Conservation (phyloP, 1,140 invertebrate genomes). For the Galleria mellonella region DNA sequence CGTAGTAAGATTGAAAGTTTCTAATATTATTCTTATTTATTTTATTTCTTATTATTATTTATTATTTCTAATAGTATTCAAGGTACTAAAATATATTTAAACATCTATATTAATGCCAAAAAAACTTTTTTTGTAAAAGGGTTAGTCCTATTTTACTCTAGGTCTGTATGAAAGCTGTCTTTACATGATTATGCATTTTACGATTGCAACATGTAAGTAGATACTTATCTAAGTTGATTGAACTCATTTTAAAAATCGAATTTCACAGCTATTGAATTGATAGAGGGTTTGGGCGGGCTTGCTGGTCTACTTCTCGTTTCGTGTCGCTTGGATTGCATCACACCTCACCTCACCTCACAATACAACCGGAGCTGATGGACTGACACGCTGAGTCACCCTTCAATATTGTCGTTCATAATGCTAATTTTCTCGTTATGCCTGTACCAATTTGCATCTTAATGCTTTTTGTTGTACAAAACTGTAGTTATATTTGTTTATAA, state of each 20-base stretch:
- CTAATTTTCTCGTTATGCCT: constrained; percentile 66
- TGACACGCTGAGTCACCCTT: constrained; percentile 61
- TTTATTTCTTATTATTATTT: too few relatives aligned
- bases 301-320: constrained; percentile 51
- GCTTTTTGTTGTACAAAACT: constrained; percentile 42
- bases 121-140: too few relatives aligned
- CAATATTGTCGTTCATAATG: constrained; percentile 68
- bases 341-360: constrained; percentile 17
- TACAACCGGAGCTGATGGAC: constrained; percentile 57
- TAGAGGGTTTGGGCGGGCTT: constrained; percentile 59
- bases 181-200: too few relatives aligned
- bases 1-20: too few relatives aligned
- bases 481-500: constrained; percentile 40
- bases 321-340: constrained; percentile 44
- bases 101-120: too few relatives aligned
- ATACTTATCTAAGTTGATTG: constrained; percentile 8
- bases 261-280: constrained; percentile 65
- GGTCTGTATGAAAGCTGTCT: too few relatives aligned
- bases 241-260: constrained; percentile 49
- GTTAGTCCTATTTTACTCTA: too few relatives aligned
- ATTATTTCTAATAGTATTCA: too few relatives aligned
- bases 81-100: too few relatives aligned
- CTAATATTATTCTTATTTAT: too few relatives aligned
- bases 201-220: constrained; percentile 4
- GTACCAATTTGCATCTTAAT: constrained; percentile 71